Conservation (phyloP, 2,797 vertebrate genomes). For the Gadopsis marmoratus region DNA sequence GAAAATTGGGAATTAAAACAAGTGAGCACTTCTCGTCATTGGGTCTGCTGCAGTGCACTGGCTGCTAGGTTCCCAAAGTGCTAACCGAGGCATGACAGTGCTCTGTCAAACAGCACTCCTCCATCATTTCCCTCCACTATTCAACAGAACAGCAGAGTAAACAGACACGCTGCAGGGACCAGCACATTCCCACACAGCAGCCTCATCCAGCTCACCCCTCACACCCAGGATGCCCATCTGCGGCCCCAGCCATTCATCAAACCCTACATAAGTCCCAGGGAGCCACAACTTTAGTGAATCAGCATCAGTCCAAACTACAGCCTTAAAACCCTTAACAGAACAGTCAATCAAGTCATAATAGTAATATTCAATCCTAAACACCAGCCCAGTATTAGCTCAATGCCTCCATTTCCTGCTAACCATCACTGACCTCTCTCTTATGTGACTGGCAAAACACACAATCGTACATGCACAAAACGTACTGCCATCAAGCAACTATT, state of each 20-base stretch:
- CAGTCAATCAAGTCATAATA: constrained; percentile 22
- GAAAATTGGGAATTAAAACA: constrained; percentile 38
- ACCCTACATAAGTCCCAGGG: constrained; percentile 13
- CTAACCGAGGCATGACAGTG: constrained; percentile 61
- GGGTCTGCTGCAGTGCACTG: constrained; percentile 49
- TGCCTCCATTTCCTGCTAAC: constrained; percentile 11
- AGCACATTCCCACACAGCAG: constrained; percentile 32
- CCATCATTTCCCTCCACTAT: constrained; percentile 52
- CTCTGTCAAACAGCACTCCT: constrained; percentile 50
- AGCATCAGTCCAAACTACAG: constrained; percentile 12
- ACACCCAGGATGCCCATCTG: constrained; percentile 26
- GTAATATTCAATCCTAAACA: constrained; percentile 5
- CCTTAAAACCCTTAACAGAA: constrained; percentile 21
- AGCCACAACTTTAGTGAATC: constrained; percentile 20
- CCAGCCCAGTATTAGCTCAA: background rate
- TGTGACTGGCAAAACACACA: constrained; percentile 7
- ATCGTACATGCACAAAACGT: background rate
- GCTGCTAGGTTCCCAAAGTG: constrained; percentile 42
- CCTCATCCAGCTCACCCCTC: constrained; percentile 5
- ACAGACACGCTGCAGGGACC: constrained; percentile 55
- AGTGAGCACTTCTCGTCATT: constrained; percentile 8
- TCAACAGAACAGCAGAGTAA: constrained; percentile 56
- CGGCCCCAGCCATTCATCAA: constrained; percentile 26
- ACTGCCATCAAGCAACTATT: constrained; percentile 17
- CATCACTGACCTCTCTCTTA: background rate